Conservation (phyloP, 2,888 invertebrate genomes). For the Acronicta leporina region DNA sequence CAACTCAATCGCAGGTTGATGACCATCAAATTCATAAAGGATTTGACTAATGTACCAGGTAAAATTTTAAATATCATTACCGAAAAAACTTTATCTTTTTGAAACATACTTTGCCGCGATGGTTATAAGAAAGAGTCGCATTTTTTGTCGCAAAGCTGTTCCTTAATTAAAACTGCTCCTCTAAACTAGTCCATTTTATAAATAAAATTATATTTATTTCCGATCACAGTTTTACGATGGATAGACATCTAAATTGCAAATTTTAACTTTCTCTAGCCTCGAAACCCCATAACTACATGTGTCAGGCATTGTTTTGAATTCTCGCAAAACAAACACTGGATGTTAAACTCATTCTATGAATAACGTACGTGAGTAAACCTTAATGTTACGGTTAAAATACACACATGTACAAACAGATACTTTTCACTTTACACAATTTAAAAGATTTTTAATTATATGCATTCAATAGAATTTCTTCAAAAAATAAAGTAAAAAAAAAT, state of each 20-base stretch:
- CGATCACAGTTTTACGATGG: constrained; percentile 62
- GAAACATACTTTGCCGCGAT: too few relatives aligned
- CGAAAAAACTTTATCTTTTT: neutral
- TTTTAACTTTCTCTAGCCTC: constrained; percentile 88
- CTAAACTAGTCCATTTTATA: constrained; percentile 40
- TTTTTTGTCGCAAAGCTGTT: neutral
- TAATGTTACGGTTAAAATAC: constrained; percentile 31
- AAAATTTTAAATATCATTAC: neutral
- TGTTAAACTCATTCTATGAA: constrained; percentile 60
- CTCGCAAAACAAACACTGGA: constrained; percentile 66
- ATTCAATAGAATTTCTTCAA: too few relatives aligned
- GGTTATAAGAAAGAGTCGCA: neutral
- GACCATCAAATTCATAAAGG: constrained; percentile 56
- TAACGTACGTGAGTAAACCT: constrained; percentile 48
- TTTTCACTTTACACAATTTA: neutral
- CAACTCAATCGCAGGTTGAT: constrained; percentile 64
- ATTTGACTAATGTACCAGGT: neutral
- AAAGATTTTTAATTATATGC: too few relatives aligned
- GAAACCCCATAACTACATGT: constrained; percentile 82
- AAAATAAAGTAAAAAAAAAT: too few relatives aligned
- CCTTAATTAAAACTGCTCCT: neutral
- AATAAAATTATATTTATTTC: constrained; percentile 58
- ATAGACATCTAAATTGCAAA: constrained; percentile 78
- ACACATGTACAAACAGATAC: constrained; percentile 1
- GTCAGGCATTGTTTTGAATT: constrained; percentile 80